Evolutionary conservation across 2,113 vertebrate species (phyloP), one percentile per base, ranked within the genome.

Genomic region (Emydura subglobosa): DNA sequence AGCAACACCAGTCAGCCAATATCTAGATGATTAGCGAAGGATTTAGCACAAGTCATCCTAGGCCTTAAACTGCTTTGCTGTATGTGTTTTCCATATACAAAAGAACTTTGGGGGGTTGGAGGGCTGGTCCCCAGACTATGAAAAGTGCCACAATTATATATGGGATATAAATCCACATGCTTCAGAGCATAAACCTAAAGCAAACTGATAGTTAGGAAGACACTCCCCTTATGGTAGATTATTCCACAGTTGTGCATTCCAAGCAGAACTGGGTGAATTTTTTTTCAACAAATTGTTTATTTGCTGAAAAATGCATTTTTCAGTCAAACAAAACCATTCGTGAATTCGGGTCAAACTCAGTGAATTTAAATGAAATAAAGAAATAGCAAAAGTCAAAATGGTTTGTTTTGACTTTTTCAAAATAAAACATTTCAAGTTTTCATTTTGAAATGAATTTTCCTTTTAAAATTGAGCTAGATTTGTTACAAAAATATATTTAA

Each of bases 81-180:
- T 92, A 87, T 79, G 25, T 8, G 88, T 24, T 93, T 92, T 81
- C 50, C 79, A 93, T 94, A 50, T 72, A 74, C 90, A 83, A 85
- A 92, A 68, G 19, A 74, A 42, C 54, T 89, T 87, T 82, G 21
- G 10, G 39, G 39, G 68, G 0, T 72, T 87, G 51, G 65, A 53
- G 83, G 82, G 74, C 92, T 93, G 85, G 94, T 94, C 34, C 54
- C 61, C 91, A 89, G 88, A 81, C 44, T n/a, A 80, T 85, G 85
- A 93, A 88, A 92, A 65, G 44, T 80, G 57, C 84, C 57, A 1
- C 42, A 13, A 89, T 89, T 78, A 47, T 80, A 79, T 57, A 0
- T 0, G 6, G 50, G n/a, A 90, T 88, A 89, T 80, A 91, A 85
- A 93, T 42, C 53, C 34, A 10, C 22, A 74, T 42, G 39, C 31